phyloP scores from a whole-genome alignment of 2,113 vertebrate species.

The Scophthalmus maximus region DNA sequence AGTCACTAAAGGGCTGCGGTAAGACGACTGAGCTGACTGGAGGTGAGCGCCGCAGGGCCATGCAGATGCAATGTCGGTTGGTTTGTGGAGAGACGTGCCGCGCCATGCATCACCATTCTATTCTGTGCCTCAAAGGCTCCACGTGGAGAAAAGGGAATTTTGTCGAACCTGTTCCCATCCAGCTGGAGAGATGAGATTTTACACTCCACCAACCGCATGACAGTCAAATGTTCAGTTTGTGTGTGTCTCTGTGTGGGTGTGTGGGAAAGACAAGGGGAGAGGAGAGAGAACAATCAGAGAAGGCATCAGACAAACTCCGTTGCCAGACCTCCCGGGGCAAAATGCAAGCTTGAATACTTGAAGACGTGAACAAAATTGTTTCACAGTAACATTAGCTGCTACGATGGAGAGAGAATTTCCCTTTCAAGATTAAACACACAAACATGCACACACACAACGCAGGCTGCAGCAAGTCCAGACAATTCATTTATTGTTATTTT shows the following conservation, averaged over 20 bases:
- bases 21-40: constrained; percentile 51
- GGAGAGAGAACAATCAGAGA: constrained; percentile 67
- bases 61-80: constrained; percentile 55
- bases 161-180: constrained; percentile 79
- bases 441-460: constrained; percentile 70
- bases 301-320: constrained; percentile 73
- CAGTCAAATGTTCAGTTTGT: constrained; percentile 59
- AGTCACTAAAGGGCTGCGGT: constrained; percentile 54
- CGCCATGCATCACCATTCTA: constrained; percentile 71
- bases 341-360: constrained; percentile 85
- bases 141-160: constrained; percentile 73
- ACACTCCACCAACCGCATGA: constrained; percentile 72
- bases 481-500: constrained; percentile 76
- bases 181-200: constrained; percentile 74
- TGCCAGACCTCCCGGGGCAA: constrained; percentile 86
- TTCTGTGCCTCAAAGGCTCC: constrained; percentile 71
- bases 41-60: constrained; percentile 61
- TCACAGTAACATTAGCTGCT: constrained; percentile 81
- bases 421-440: constrained; percentile 78
- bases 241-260: constrained; percentile 36
- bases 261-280: constrained; percentile 49
- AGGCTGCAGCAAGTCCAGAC: constrained; percentile 78
- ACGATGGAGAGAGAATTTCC: constrained; percentile 77
- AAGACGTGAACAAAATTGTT: constrained; percentile 81
- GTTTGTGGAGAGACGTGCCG: constrained; percentile 61